phyloP scores from a whole-genome alignment of 2,888 invertebrate species.

The Ormyrus nitidulus region DNA sequence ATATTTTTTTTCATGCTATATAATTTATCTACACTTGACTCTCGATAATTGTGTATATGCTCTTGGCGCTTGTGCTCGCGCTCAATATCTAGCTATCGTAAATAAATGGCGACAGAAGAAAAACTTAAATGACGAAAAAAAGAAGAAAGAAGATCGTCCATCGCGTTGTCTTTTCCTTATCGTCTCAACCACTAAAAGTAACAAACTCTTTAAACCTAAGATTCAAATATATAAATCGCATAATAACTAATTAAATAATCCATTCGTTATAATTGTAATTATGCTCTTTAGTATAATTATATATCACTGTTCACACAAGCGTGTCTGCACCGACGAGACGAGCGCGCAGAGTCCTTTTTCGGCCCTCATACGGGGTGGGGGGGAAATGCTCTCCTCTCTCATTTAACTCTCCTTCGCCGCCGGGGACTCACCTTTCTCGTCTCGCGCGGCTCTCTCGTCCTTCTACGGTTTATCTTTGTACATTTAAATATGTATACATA shows the following conservation, averaged over 20 bases:
- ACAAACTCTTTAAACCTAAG: constrained; percentile 28
- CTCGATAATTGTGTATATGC: neutral
- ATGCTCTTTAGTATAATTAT: constrained; percentile 49
- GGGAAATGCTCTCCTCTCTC: neutral
- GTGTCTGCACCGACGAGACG: constrained; percentile 12
- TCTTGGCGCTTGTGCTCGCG: neutral
- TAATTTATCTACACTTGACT: constrained; percentile 50
- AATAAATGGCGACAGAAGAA: neutral
- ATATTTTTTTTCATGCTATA: constrained; percentile 47
- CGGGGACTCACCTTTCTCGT: neutral
- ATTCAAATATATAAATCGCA: constrained; percentile 34
- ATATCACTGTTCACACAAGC: constrained; percentile 52
- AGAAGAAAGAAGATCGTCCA: constrained; percentile 6
- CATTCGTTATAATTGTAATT: constrained; percentile 37
- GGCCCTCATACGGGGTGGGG: neutral
- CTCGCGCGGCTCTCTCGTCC: neutral
- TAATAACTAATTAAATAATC: constrained; percentile 30
- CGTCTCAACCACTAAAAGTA: constrained; percentile 26
- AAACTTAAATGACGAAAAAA: neutral
- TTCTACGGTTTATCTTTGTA: neutral
- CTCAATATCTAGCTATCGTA: neutral
- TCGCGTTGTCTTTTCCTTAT: neutral
- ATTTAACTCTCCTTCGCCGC: neutral
- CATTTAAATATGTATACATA: no score
- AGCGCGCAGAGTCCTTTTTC: neutral